These are phyloP conservation scores for Sigmodon hispidus DNA, from an alignment of 2,113 vertebrate species.

Conservation along the genomic window DNA sequence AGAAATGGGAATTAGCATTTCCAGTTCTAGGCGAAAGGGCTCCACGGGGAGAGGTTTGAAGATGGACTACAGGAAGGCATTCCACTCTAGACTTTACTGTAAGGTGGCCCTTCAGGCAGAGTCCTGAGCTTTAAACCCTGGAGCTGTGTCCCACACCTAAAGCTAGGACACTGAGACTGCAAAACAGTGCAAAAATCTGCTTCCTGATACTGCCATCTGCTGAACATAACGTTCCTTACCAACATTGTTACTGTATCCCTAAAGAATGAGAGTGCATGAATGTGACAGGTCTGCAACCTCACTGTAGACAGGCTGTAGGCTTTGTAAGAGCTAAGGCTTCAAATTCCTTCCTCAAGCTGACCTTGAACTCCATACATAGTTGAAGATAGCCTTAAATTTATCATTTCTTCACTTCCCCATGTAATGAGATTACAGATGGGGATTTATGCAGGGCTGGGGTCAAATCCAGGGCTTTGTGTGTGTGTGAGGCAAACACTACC, in stretches of 20 bases:
- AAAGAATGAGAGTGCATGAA: neutral
- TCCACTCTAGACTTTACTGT: neutral
- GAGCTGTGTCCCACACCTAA: neutral
- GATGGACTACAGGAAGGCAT: neutral
- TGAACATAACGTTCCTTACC: neutral
- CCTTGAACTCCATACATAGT: neutral
- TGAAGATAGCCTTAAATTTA: neutral
- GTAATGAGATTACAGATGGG: neutral
- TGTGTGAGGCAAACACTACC: too few species aligned
- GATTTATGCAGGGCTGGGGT: too few species aligned
- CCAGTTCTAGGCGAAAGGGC: neutral
- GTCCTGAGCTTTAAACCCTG: neutral
- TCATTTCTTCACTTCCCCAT: too few species aligned
- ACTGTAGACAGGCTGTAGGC: neutral
- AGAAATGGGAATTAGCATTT: neutral
- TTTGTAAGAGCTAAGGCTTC: neutral
- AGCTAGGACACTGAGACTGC: neutral
- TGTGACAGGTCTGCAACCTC: neutral
- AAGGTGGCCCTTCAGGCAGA: neutral
- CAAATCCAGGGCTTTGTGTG: neutral
- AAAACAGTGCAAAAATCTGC: neutral
- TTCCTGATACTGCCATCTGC: conserved; percentile 61
- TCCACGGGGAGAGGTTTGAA: neutral
- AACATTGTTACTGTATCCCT: neutral
- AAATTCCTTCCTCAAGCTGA: neutral